Base-by-base conservation (phyloP, 2,888 invertebrate species). In the Pristionchus exspectatus region DNA sequence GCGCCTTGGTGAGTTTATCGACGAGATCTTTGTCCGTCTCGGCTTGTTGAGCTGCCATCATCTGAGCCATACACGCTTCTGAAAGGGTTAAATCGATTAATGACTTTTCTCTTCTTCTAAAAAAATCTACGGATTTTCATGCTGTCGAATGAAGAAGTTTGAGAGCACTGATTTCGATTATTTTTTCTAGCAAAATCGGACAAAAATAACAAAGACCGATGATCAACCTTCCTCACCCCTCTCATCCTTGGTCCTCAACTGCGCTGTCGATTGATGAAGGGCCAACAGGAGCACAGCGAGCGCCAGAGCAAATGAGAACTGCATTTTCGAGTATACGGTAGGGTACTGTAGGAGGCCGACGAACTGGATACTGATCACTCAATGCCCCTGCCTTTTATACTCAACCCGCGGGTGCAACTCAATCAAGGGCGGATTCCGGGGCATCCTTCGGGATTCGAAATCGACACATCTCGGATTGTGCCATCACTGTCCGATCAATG, bases 21-120 rank as follows among this genome's bases (percentile, higher is more conserved):
- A 21, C 38, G 9, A 74, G 21, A 18, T 74, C 74, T 38, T 74
- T 74, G 38, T 74, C 74, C 2, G 74, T 38, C 74, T 74, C 38
- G 2, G 33, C 24, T 3, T 74, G 12, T 38, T 74, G 33, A 2
- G 30, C 38, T 44, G 33, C 21, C 21, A 38, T 38, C 38, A 74
- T 24, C 9, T 74, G 74, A 74, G 74, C 74, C 33, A 38, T 74
- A 38, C 74, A 74, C 24, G 33, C 74, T 38, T 74, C 74, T 74
- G 66, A 2, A 72, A 33, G 9, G 59, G 59, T 3, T 2, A 5
- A 59, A 59, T 24, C 14, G 44, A 50, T 50, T 16, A 24, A 18
- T 21, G 24, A 4, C 59, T 12, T 24, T 21, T 59, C 59, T 21
- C 5, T 10, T 59, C 59, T 21, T 21, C 9, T 56, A 38, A 38